Evolutionary conservation across 2,888 invertebrate species (phyloP), one percentile per base, ranked within the genome.

Genomic region (Polia nebulosa): DNA sequence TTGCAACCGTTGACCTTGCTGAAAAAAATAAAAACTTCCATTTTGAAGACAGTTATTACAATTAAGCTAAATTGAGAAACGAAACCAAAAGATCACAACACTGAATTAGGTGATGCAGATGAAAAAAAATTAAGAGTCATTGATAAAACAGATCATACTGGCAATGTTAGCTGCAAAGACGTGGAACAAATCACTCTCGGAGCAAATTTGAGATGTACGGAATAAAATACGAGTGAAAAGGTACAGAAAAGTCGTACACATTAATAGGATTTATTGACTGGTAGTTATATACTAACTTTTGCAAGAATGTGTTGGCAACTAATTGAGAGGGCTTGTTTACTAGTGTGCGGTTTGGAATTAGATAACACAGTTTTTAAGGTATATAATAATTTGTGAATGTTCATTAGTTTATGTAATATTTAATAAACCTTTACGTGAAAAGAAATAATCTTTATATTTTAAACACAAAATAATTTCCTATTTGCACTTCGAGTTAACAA

Each of bases 241-340:
- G 77, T 76, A 77, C 53, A 58, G 29, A 58, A 45, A 57, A 34
- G 17, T 36, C 27, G 25, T 57, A 17, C 27, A 57, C 58, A 56
- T 22, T 39, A 13, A 39, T 56, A 56, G 27, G 36, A 47, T 55
- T 44, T 52, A 60, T 13, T 51, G 60, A 53, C 34, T 70, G 56
- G 69, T 76, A 80, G 70, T 53, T 47, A 45, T 0, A 25, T 39
- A 78, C 78, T 79, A 81, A 79, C 81, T 56, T 56, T 71, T 53
- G 36, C 49, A 44, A 63, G 15, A 69, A 22, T 76, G 52, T 64
- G 15, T 45, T 62, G 64, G 64, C 73, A 72, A 78, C 59, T 81
- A 81, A 81, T 78, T 58, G 22, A 41, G 51, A 60, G 41, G 65
- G 83, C 78, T 81, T 70, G 34, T 56, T 25, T n/a, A n/a, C n/a